phyloP scores from a whole-genome alignment of 2,888 invertebrate species.

The Erebia epiphron region DNA sequence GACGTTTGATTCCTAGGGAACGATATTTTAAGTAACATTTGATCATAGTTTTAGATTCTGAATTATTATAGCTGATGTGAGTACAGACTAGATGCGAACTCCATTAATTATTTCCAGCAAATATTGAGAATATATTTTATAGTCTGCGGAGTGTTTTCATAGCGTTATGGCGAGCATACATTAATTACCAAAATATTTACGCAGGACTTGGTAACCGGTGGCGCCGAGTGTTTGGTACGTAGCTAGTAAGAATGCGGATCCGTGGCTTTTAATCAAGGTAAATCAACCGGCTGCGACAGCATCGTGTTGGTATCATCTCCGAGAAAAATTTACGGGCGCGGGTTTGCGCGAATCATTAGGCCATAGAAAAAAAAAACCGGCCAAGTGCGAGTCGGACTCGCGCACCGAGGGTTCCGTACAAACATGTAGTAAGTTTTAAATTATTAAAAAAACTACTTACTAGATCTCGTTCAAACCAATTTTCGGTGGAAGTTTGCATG shows the following conservation, averaged over 20 bases:
- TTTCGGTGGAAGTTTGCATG: too few relatives aligned
- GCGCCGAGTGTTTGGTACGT: constrained; percentile 65
- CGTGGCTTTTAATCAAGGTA: constrained; percentile 76
- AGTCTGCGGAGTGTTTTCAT: constrained; percentile 57
- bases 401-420: too few relatives aligned
- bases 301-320: constrained; percentile 42
- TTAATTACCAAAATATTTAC: constrained; percentile 80
- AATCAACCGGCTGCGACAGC: constrained; percentile 58
- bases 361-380: too few relatives aligned
- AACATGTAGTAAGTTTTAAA: too few relatives aligned
- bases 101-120: constrained; percentile 44
- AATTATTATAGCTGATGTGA: too few relatives aligned
- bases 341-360: constrained; percentile 5
- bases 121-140: constrained; percentile 56
- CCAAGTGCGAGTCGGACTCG: too few relatives aligned
- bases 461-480: too few relatives aligned
- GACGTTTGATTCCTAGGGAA: too few relatives aligned
- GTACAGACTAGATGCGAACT: constrained; percentile 26
- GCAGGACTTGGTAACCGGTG: constrained; percentile 55
- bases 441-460: too few relatives aligned
- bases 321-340: constrained; percentile 31
- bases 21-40: too few relatives aligned
- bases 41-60: too few relatives aligned
- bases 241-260: constrained; percentile 78
- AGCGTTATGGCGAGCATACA: constrained; percentile 57